These are phyloP conservation scores for Chloromyia formosa DNA, from an alignment of 2,888 invertebrate species.

Conservation along the genomic window DNA sequence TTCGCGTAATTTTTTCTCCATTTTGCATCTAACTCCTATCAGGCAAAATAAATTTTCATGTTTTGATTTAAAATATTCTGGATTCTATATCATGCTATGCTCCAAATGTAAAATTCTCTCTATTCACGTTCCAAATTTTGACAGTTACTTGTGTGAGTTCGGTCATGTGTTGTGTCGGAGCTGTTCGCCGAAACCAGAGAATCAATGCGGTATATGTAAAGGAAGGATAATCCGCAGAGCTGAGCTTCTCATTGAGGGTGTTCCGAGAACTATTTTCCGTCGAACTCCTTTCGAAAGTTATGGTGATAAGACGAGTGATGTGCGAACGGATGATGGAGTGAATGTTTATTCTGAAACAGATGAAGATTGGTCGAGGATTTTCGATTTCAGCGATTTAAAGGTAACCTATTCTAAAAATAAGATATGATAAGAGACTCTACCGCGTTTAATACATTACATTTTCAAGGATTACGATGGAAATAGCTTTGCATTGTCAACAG, in stretches of 20 bases:
- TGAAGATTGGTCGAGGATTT: conserved; percentile 4
- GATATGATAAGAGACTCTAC: no score
- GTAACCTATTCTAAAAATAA: no score
- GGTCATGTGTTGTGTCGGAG: conserved; percentile 45
- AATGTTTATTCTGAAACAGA: conserved; percentile 38
- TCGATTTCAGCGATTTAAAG: conserved; percentile 23
- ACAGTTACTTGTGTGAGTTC: conserved; percentile 45
- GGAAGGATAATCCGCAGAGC: conserved; percentile 36
- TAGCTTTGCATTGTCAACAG: no score
- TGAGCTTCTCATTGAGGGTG: conserved; percentile 42
- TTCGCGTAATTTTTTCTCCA: no score
- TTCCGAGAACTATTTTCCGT: conserved; percentile 39
- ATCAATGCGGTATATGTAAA: conserved; percentile 36
- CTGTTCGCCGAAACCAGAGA: background rate
- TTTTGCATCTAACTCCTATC: no score
- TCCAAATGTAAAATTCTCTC: conserved; percentile 48
- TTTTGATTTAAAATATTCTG: background rate
- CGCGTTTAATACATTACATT: no score
- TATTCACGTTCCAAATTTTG: conserved; percentile 48
- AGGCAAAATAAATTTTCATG: no score
- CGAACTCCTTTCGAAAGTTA: background rate
- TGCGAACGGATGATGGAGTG: background rate
- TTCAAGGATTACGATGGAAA: background rate
- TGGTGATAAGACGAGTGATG: background rate
- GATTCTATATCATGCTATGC: conserved; percentile 39